Evolutionary conservation across 1,140 invertebrate genomes (phyloP).

Genomic region (Cyphomyrmex costatus): DNA sequence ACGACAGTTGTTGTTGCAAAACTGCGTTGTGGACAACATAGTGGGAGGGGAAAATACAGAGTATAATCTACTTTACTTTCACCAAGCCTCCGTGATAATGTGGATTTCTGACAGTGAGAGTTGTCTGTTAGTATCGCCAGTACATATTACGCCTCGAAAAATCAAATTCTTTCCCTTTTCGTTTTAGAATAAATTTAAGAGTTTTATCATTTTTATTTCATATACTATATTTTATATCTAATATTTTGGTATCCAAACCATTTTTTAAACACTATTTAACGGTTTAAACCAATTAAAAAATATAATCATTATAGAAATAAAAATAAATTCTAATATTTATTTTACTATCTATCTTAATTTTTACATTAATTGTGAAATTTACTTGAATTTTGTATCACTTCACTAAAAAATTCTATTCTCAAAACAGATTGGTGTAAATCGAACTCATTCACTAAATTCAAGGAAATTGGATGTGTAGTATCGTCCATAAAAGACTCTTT

Average conservation of each 20-base stretch:
- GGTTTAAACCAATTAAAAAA: neutral
- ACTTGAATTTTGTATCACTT: neutral
- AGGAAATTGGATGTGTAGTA: conserved; percentile 2
- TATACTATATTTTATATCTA: neutral
- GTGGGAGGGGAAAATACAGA: conserved; percentile 25
- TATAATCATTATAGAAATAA: neutral
- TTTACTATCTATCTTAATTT: neutral
- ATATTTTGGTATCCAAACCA: neutral
- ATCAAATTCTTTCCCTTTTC: conserved; percentile 7
- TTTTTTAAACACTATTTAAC: neutral
- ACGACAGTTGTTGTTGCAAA: neutral
- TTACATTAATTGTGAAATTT: neutral
- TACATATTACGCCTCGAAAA: neutral
- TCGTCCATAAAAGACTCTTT: conserved; percentile 25
- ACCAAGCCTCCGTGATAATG: conserved; percentile 64
- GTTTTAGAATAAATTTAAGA: conserved; percentile 8
- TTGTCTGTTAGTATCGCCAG: conserved; percentile 50
- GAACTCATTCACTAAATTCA: neutral
- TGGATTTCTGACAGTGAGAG: conserved; percentile 74
- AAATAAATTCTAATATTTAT: neutral
- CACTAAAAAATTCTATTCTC: neutral
- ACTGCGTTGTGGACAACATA: neutral
- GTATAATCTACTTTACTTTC: conserved; percentile 80
- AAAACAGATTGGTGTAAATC: conserved; percentile 5
- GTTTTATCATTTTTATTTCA: neutral